phyloP scores from a whole-genome alignment of 53 echinoderm and acorn worm genomes.

The Antedon mediterranea region DNA sequence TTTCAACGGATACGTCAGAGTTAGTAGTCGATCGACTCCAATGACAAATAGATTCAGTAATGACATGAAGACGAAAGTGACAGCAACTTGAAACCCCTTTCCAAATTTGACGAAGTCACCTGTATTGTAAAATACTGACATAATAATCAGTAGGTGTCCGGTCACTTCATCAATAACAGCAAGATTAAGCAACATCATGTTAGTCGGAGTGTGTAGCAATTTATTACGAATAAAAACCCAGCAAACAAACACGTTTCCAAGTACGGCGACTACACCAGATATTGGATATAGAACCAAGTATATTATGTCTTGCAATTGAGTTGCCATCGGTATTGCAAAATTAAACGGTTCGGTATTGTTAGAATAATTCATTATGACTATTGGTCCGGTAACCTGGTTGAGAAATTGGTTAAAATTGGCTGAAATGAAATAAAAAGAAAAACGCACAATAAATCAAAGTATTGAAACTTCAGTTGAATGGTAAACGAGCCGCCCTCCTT shows the following conservation, averaged over 20 bases:
- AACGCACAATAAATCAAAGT: too few relatives aligned
- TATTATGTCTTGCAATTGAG: too few relatives aligned
- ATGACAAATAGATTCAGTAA: neutral
- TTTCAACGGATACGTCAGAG: neutral
- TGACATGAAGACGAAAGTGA: neutral
- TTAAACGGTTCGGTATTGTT: too few relatives aligned
- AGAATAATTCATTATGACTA: too few relatives aligned
- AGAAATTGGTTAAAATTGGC: too few relatives aligned
- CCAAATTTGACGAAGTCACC: neutral
- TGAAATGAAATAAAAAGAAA: too few relatives aligned
- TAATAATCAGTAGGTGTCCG: neutral
- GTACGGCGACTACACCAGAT: neutral
- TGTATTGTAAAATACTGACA: neutral
- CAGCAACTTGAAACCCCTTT: neutral
- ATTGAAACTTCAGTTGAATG: too few relatives aligned
- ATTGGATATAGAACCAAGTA: neutral
- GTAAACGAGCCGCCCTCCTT: too few relatives aligned
- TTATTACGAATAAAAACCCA: neutral
- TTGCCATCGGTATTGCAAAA: too few relatives aligned
- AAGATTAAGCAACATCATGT: neutral
- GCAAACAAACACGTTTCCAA: neutral
- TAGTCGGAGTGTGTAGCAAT: neutral
- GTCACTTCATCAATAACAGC: neutral
- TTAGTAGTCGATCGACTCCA: neutral
- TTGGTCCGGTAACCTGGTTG: too few relatives aligned